Evolutionary conservation across 1,140 invertebrate genomes (phyloP).

Genomic region (Meloidogyne exigua): DNA sequence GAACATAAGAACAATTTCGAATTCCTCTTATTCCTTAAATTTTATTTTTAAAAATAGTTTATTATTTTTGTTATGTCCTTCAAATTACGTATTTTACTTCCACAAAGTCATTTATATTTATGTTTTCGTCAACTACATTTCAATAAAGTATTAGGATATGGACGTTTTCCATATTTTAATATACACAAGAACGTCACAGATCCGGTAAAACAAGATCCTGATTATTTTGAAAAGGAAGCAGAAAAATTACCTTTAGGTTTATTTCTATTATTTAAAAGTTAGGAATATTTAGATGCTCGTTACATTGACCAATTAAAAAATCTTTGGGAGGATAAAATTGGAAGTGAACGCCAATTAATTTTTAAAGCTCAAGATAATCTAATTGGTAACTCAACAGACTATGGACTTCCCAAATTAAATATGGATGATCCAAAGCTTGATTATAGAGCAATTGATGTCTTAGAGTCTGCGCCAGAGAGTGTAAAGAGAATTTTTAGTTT

Average conservation of each 20-base stretch:
- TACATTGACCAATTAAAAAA: slow-evolving; percentile 56
- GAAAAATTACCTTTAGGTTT: slow-evolving; percentile 53
- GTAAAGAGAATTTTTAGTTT: slow-evolving; percentile 62
- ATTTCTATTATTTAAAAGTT: not conserved
- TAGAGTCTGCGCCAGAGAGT: slow-evolving; percentile 53
- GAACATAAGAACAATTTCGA: no score
- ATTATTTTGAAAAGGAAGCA: slow-evolving; percentile 61
- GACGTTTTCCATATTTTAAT: slow-evolving; percentile 37
- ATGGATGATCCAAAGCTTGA: slow-evolving; percentile 39
- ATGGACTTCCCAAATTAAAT: slow-evolving; percentile 56
- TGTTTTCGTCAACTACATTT: slow-evolving; percentile 1
- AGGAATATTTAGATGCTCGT: slow-evolving; percentile 50
- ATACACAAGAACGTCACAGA: slow-evolving; percentile 61
- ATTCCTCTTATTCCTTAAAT: no score
- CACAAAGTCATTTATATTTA: not conserved
- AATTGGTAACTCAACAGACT: slow-evolving; percentile 46
- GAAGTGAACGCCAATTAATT: slow-evolving; percentile 56
- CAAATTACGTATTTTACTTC: not conserved
- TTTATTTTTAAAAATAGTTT: no score
- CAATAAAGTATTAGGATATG: not conserved
- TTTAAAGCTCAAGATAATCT: slow-evolving; percentile 57
- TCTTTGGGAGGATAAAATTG: slow-evolving; percentile 58
- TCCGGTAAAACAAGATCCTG: slow-evolving; percentile 55
- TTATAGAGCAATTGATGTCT: slow-evolving; percentile 51
- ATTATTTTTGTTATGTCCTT: not conserved